Base-by-base conservation (phyloP, 2,888 invertebrate species). In the Pandemis heparana region DNA sequence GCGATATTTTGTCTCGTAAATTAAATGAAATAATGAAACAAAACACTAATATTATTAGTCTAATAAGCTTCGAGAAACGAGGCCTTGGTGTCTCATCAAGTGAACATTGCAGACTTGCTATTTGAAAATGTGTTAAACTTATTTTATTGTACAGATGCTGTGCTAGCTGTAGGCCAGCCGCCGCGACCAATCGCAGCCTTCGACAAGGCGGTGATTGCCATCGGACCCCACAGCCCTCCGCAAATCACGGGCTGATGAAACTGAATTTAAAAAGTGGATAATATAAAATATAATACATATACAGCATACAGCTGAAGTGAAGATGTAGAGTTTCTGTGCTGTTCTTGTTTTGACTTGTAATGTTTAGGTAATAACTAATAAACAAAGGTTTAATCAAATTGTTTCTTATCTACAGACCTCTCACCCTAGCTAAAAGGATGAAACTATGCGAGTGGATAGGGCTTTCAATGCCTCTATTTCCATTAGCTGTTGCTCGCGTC, bases 181-280 rank as follows among this genome's bases (percentile, higher is more conserved):
- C 94, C 94, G n/a, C 77, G 77, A 16, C 94, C 94, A n/a, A 78
- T 94, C 7, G 90, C 91, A 65, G 90, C 92, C 1, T 94, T 94
- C 71, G 94, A 94, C 77, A 89, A 92, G 78, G 94, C 94, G 32
- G 86, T 87, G 18, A 92, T 94, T 76, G 89, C 89, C 7, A 78
- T 94, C 7, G 90, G 91, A 6, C 81, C 78, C 69, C 88, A 85
- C 61, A 78, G 81, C 8, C 69, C 71, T 38, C 51, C 8, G 32
- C 9, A 63, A 38, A 32, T 56, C 23, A 12, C 23, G 23, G 56
- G 56, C 56, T 56, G 23, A 56, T 56, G 23, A 18, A 18, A 18
- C 16, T 16, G 9, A 18, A 18, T 4, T 2, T 9, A 53, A 53
- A 51, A 53, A 16, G 2, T 16, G 8, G n/a, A 18, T 9, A 9